Evolutionary conservation across 2,113 vertebrate genomes (phyloP), one percentile per base, ranked within the genome.

Genomic region (Pelobates fuscus): DNA sequence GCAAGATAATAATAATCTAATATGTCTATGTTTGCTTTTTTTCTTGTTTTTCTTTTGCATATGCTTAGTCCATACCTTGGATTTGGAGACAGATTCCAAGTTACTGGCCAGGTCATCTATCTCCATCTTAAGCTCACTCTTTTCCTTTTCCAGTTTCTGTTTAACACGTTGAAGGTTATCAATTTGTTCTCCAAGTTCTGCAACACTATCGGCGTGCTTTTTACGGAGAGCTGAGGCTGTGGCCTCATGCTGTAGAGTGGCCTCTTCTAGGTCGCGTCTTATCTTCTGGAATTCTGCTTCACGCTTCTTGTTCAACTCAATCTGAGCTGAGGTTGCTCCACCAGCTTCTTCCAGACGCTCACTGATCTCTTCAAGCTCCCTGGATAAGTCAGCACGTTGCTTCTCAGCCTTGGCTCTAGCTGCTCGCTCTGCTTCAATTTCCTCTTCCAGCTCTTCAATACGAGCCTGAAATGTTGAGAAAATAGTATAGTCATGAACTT

Each of bases 61-160:
- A 60, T 27, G 24, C 4, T 65, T 49, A 18, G 17, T 24, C 26
- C 37, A 18, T 71, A 92, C 92, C 85, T 94, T 94, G 5, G 89
- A 37, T 84, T 96, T 96, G 14, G 94, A 89, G 27, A 96, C 80
- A 5, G 85, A 25, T 78, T 96, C 95, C 93, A 96, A 90, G 49
- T 92, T 96, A 79, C 94, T 92, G 1, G 82, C 74, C 2, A 96
- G 87, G 66, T 96, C 94, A 0, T 98, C 95, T 0, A 94, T 89
- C 80, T 96, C 95, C 95, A 98, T 94, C 89, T 92, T 97, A 77
- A 91, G 80, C 80, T 97, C 94, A 0, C 94, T 96, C 73, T 97
- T 97, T 84, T 97, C 95, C 78, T 96, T 95, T 90, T 97, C 93
- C 84, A 96, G 87, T 79, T 96, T 96, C 88, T 95, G 94, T 79